These are phyloP conservation scores for Lordiphosa mommai DNA, from an alignment of 1,140 invertebrate species.

Conservation along the genomic window DNA sequence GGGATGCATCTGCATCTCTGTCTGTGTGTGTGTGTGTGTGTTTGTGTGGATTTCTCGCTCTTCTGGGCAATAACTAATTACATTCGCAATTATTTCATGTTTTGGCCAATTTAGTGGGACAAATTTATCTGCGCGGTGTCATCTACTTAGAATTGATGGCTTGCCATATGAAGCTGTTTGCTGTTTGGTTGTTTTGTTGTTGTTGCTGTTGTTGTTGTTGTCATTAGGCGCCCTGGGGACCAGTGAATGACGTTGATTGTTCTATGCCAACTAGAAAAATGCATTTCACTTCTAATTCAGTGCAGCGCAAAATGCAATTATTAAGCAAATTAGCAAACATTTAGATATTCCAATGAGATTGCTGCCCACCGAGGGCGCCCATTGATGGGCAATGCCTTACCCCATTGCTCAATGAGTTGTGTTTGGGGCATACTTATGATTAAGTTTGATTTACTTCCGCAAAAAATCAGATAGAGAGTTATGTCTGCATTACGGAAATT, in stretches of 20 bases:
- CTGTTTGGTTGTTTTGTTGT: slow-evolving; percentile 1
- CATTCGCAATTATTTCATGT: slow-evolving; percentile 80
- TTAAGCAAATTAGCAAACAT: slow-evolving; percentile 75
- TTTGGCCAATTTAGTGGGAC: slow-evolving; percentile 80
- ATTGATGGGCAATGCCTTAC: slow-evolving; percentile 41
- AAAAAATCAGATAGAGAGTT: slow-evolving; percentile 24
- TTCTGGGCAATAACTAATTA: slow-evolving; percentile 79
- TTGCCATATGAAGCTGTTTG: slow-evolving; percentile 58
- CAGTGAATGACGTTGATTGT: slow-evolving; percentile 65
- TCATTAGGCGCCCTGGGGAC: slow-evolving; percentile 52
- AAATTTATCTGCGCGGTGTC: slow-evolving; percentile 80
- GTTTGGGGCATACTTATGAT: slow-evolving; percentile 24
- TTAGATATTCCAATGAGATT: slow-evolving; percentile 61
- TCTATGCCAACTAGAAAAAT: slow-evolving; percentile 57
- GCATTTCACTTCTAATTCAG: slow-evolving; percentile 46
- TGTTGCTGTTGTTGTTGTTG: slow-evolving; percentile 32
- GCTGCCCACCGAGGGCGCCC: slow-evolving; percentile 53
- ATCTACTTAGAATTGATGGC: slow-evolving; percentile 79
- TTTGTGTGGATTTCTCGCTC: slow-evolving; percentile 57
- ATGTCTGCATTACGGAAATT: background rate
- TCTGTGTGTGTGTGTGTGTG: slow-evolving; percentile 9
- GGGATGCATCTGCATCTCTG: slow-evolving; percentile 18
- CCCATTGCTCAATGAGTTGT: slow-evolving; percentile 51
- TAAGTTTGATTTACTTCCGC: slow-evolving; percentile 56
- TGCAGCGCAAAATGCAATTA: slow-evolving; percentile 59